Evolutionary conservation across 2,113 vertebrate species (phyloP), one percentile per base, ranked within the genome.

Genomic region (Hydrochoerus hydrochaeris): DNA sequence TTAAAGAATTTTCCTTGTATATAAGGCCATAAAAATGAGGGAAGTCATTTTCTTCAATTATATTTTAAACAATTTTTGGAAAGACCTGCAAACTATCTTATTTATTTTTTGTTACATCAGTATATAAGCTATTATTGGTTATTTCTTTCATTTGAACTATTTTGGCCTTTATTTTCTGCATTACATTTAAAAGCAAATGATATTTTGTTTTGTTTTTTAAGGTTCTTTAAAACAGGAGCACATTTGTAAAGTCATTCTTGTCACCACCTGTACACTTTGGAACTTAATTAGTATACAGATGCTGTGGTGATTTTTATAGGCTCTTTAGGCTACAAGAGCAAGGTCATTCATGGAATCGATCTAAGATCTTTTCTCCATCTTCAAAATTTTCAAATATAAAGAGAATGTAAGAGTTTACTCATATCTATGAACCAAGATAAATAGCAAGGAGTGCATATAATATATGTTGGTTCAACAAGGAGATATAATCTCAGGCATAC

Each of bases 101-200:
- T 82, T 97, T 97, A 97, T 97, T 97, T 97, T 97, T 90, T 94
- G 85, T 54, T 77, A 77, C 93, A 97, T 96, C 95, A 97, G 95
- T 0, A 9, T 0, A 9, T 52, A 85, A 58, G 2, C 13, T 83
- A 62, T 97, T 54, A 96, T 97, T 82, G 90, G 96, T 73, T 14
- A 52, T 54, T 94, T 95, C 75, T 96, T 96, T 87, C 69, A 77
- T 54, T 78, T 96, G 67, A 92, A 69, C 63, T 97, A 86, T 52
- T 97, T 88, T 89, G 94, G 75, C 81, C 28, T 84, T 97, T 57
- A 32, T 17, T 52, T 96, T 91, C 60, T 81, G 16, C 5, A 67
- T 87, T 19, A 60, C 38, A 87, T 83, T 67, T 83, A 54, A 90
- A 89, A 95, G 57, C 1, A 38, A 38, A 52, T 13, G 38, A 57